Conservation (phyloP, 1,140 invertebrate species). For the Nebria ingens region DNA sequence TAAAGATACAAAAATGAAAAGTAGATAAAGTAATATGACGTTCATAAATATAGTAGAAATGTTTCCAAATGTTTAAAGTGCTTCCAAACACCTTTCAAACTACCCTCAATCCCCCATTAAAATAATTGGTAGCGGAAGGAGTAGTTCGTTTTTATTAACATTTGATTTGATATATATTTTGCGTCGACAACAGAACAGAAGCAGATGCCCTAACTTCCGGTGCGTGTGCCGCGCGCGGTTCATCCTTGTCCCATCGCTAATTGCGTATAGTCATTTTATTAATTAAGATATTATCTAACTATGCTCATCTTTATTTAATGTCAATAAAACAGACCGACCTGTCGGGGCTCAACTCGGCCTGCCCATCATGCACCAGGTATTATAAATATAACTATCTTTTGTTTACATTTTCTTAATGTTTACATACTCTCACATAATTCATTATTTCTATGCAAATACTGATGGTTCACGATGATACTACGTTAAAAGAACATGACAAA, state of each 20-base stretch:
- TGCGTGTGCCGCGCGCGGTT: background rate
- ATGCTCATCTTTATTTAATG: constrained; percentile 6
- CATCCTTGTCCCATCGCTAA: background rate
- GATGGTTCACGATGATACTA: too few species aligned
- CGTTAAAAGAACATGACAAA: background rate
- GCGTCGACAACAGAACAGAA: background rate
- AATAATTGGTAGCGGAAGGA: too few species aligned
- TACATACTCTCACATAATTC: background rate
- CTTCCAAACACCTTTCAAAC: too few species aligned
- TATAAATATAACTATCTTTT: background rate
- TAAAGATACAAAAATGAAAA: too few species aligned
- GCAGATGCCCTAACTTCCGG: background rate
- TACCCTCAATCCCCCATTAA: too few species aligned
- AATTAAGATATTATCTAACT: constrained; percentile 4
- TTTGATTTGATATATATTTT: background rate
- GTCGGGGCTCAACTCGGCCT: too few species aligned
- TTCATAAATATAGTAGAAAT: too few species aligned
- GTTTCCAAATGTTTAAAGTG: too few species aligned
- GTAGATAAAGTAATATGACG: too few species aligned
- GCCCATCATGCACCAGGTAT: background rate
- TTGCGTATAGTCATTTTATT: constrained; percentile 4
- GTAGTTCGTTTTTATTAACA: too few species aligned
- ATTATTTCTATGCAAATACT: background rate
- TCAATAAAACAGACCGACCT: constrained; percentile 6
- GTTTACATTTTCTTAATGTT: background rate